Evolutionary conservation across 2,888 invertebrate genomes (phyloP).

Genomic region (Trisateles emortualis): DNA sequence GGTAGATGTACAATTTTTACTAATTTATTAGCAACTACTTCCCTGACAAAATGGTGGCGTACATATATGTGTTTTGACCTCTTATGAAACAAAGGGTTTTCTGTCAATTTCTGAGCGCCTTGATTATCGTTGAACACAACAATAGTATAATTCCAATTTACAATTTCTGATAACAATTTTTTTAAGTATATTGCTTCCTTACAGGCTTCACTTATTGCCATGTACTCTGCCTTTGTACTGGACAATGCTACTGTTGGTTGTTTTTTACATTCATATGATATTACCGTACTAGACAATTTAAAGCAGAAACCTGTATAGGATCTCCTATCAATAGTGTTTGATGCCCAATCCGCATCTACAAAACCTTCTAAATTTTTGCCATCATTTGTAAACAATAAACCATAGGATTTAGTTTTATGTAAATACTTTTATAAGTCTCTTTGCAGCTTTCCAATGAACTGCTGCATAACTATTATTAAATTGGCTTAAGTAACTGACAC

Average conservation of each 20-base stretch:
- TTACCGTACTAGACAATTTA: background rate
- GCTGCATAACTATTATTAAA: too few species aligned
- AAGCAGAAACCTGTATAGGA: slow-evolving; percentile 3
- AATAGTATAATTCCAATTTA: background rate
- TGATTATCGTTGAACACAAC: slow-evolving; percentile 12
- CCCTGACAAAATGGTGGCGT: slow-evolving; percentile 10
- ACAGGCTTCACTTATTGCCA: background rate
- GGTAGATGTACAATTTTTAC: slow-evolving; percentile 7
- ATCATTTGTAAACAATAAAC: background rate
- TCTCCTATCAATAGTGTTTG: background rate
- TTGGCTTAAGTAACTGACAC: too few species aligned
- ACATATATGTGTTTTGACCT: slow-evolving; percentile 10
- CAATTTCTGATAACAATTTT: background rate
- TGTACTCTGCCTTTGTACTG: background rate
- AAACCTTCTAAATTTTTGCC: slow-evolving; percentile 2
- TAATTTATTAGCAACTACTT: slow-evolving; percentile 7
- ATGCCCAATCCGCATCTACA: slow-evolving; percentile 6
- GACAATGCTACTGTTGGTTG: background rate
- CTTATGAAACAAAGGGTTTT: slow-evolving; percentile 7
- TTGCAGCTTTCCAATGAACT: too few species aligned
- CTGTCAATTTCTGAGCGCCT: slow-evolving; percentile 1
- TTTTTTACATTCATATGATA: slow-evolving; percentile 6
- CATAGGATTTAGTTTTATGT: slow-evolving; percentile 1
- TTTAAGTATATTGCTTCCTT: background rate
- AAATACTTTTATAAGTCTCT: background rate